Evolutionary conservation across 2,888 invertebrate genomes (phyloP), one percentile per base, ranked within the genome.

Genomic region (Caenorhabditis macrosperma): DNA sequence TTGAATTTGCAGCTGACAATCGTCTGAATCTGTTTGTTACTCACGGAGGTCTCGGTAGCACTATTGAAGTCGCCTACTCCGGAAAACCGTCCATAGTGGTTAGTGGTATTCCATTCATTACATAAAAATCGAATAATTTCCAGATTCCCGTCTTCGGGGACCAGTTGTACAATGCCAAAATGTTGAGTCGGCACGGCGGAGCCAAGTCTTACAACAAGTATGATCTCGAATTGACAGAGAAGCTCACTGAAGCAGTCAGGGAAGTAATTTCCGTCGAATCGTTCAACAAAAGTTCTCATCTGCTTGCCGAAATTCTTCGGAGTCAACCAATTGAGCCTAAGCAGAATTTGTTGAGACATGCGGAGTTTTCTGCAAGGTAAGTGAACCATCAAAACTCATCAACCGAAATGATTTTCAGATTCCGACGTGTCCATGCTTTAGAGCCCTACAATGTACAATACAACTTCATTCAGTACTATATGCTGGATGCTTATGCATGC

Each of bases 131-230:
- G 7, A 60, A 5, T 1, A 1, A 12, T 12, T 30, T 35, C 33
- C 24, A 67, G 72, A 63, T 72, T 48, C 72, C 72, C 20, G 48
- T 72, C 12, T 72, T 72, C 55, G 72, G 72, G 7, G 72, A 72
- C n/a, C 72, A 72, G 48, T 15, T 63, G 5, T 38, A 54, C 33
- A 63, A 63, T 12, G 63, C 72, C 15, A 55, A 72, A 28, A 72
- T 63, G 63, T 52, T 72, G 63, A 50, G 63, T 9, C 44, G 83
- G 15, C 71, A 77, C 38, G 74, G 77, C 22, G 61, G 68, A 1
- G 83, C 79, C 3, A 48, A 71, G n/a, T 41, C 69, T 12, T 60
- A 81, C 54, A 48, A 59, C 50, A 69, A 69, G 22, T 60, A 69
- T 33, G 60, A 60, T 3, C 41, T 69, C 41, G 52, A 22, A 26